Percentiles rank a stretch among this genome's conserved stretches.
phyloP scores from a whole-genome alignment of 2,797 vertebrate genomes.

The Tokudaia muenninki region DNA sequence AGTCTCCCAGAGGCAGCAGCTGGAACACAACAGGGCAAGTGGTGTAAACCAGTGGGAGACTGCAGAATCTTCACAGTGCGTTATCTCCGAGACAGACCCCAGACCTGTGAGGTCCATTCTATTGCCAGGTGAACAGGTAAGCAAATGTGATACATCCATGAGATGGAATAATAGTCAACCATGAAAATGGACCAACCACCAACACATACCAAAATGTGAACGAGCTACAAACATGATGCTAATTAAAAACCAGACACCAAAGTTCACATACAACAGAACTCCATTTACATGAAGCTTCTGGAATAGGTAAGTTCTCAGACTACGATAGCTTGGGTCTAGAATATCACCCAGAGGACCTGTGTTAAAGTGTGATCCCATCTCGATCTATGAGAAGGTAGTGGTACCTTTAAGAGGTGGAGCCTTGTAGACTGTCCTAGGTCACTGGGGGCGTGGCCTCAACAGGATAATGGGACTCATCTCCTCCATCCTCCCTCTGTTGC shows the following conservation, averaged over 20 bases:
- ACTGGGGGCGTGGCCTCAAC: neutral
- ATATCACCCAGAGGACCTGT: neutral
- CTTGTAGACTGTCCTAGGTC: neutral
- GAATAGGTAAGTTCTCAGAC: neutral
- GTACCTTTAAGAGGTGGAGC: neutral
- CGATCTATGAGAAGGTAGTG: neutral
- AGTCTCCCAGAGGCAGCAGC: neutral
- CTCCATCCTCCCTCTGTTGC: neutral
- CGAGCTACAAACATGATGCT: neutral
- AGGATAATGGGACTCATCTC: neutral
- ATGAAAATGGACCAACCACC: fast-evolving
- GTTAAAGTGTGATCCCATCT: neutral
- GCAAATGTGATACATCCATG: neutral
- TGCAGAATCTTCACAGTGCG: too few species aligned
- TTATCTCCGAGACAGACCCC: neutral
- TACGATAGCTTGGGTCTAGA: neutral
- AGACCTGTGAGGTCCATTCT: neutral
- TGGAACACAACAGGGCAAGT: too few species aligned
- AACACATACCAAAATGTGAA: too few species aligned
- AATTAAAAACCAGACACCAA: neutral
- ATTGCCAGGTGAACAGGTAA: neutral
- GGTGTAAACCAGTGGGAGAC: neutral
- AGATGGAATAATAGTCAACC: neutral
- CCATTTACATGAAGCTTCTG: neutral
- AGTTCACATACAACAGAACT: neutral